Evolutionary conservation across 2,888 invertebrate species (phyloP).

Genomic region (Monopis laevigella): DNA sequence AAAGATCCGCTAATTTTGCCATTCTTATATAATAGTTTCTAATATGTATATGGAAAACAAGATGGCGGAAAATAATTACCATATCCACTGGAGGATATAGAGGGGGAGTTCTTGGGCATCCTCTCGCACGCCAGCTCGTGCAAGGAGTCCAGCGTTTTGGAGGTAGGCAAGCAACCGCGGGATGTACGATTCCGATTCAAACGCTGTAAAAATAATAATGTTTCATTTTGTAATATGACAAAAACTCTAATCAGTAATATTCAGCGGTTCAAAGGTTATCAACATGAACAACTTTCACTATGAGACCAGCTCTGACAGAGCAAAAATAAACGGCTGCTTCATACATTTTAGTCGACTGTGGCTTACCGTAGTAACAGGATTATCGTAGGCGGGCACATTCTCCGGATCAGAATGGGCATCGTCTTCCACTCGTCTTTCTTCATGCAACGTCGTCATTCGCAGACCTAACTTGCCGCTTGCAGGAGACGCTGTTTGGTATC

Average conservation of each 20-base stretch:
- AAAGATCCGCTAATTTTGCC: too few relatives aligned
- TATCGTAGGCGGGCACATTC: constrained; percentile 41
- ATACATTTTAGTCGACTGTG: too few relatives aligned
- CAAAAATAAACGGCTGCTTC: too few relatives aligned
- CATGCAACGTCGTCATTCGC: constrained; percentile 92
- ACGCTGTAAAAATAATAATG: constrained; percentile 37
- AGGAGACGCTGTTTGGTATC: constrained; percentile 76
- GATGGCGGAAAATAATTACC: constrained; percentile 56
- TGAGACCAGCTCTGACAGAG: too few relatives aligned
- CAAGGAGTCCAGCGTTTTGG: constrained; percentile 87
- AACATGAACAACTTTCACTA: too few relatives aligned
- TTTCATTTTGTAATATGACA: too few relatives aligned
- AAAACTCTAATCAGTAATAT: too few relatives aligned
- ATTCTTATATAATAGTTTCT: too few relatives aligned
- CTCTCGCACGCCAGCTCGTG: constrained; percentile 75
- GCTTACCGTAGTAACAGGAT: constrained; percentile 15
- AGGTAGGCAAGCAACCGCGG: constrained; percentile 72
- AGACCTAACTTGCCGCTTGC: constrained; percentile 85
- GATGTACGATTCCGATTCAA: constrained; percentile 41
- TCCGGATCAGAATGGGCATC: constrained; percentile 63
- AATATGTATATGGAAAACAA: too few relatives aligned
- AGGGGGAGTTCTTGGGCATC: constrained; percentile 69
- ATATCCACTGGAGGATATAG: constrained; percentile 84
- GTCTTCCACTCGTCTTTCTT: constrained; percentile 70
- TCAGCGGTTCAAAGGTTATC: too few relatives aligned